Evolutionary conservation across 2,113 vertebrate species (phyloP).

Genomic region (Epinephelus moara): DNA sequence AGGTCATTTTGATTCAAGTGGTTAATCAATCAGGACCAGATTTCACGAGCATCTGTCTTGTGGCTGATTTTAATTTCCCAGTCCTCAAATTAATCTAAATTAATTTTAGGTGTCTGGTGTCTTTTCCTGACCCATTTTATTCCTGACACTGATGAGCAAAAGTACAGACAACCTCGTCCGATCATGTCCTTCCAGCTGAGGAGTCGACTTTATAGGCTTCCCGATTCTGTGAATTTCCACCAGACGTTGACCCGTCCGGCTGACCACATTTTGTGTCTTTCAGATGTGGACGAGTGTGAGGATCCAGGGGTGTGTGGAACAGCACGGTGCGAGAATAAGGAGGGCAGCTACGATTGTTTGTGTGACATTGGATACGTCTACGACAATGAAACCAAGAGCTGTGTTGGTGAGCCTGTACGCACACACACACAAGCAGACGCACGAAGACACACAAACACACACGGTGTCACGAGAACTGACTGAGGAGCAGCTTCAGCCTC

Average conservation of each 20-base stretch:
- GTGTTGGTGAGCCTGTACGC: slow-evolving; percentile 84
- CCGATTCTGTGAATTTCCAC: neutral
- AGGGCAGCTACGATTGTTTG: slow-evolving; percentile 88
- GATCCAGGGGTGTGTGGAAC: slow-evolving; percentile 88
- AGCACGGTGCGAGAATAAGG: slow-evolving; percentile 88
- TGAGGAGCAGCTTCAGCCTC: slow-evolving; percentile 43
- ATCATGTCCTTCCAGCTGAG: neutral
- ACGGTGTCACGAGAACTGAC: slow-evolving; percentile 25
- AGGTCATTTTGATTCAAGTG: neutral
- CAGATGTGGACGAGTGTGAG: slow-evolving; percentile 93
- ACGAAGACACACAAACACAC: slow-evolving; percentile 1
- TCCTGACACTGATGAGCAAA: neutral
- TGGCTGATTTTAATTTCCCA: neutral
- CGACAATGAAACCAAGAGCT: slow-evolving; percentile 86
- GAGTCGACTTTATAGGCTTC: neutral
- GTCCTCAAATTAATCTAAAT: neutral
- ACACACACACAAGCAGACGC: neutral
- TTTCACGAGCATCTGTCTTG: neutral
- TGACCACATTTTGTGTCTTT: slow-evolving; percentile 60
- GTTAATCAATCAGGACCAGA: neutral
- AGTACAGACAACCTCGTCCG: neutral
- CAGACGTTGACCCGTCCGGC: neutral
- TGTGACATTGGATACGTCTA: slow-evolving; percentile 91
- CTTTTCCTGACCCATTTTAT: neutral
- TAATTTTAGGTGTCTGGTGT: neutral